These are phyloP conservation scores for Melanerpes formicivorus DNA, from an alignment of 2,113 vertebrate species.

Conservation along the genomic window DNA sequence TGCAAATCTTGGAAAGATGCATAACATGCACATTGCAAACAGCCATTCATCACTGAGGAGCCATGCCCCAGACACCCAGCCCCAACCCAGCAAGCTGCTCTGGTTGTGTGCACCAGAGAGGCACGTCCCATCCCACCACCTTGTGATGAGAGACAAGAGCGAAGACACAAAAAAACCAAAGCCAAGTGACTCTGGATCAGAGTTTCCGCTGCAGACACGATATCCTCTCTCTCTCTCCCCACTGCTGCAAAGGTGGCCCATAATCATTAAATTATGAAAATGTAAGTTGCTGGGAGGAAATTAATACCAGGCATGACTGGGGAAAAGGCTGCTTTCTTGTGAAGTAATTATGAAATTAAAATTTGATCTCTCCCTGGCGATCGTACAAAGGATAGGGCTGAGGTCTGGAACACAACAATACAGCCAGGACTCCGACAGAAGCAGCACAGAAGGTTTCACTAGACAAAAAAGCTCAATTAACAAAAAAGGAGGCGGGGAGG, in stretches of 20 bases:
- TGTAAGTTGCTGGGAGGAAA: conserved; percentile 72
- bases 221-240: not conserved
- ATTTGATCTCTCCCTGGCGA: conserved; percentile 70
- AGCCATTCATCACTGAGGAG: conserved; percentile 71
- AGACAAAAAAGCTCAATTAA: conserved; percentile 41
- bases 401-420: conserved; percentile 25
- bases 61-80: not conserved
- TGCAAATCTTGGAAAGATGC: conserved; percentile 73
- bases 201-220: not conserved
- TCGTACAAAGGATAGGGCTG: conserved; percentile 38
- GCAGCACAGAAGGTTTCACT: not conserved
- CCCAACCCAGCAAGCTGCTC: conserved; percentile 9
- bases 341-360: conserved; percentile 80
- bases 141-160: not conserved
- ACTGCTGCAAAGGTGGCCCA: conserved; percentile 41
- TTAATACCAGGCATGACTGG: conserved; percentile 67
- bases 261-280: conserved; percentile 75
- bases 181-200: not conserved
- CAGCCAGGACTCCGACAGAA: not conserved
- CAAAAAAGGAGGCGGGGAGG: not conserved
- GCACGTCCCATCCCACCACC: fast-evolving
- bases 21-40: conserved; percentile 71
- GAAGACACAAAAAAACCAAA: not conserved
- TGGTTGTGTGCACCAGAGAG: not conserved
- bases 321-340: conserved; percentile 70